A percentile compares a stretch with the other conserved stretches of the same genome.
These are phyloP conservation scores for Nomada lathburiana DNA, from an alignment of 2,888 invertebrate species.

Conservation along the genomic window DNA sequence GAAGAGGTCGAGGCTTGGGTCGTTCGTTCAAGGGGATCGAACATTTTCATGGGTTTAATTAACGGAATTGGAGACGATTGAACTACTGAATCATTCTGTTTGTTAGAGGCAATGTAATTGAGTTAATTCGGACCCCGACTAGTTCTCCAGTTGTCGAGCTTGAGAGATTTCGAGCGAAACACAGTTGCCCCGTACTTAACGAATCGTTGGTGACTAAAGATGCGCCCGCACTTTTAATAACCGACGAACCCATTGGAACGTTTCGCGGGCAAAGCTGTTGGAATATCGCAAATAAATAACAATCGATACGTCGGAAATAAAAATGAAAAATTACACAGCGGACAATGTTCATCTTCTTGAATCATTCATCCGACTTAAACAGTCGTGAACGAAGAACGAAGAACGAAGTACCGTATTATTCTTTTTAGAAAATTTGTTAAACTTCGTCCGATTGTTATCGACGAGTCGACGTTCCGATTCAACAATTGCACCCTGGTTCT, in stretches of 20 bases:
- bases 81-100: not conserved
- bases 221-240: too few relatives aligned
- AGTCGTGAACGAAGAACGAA: not conserved
- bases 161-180: not conserved
- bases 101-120: not conserved
- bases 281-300: too few relatives aligned
- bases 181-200: not conserved
- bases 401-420: too few relatives aligned
- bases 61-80: not conserved
- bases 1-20: not conserved
- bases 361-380: not conserved
- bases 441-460: not conserved
- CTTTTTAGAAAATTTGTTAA: not conserved
- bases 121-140: not conserved
- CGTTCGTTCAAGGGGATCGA: not conserved
- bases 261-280: too few relatives aligned
- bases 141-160: not conserved
- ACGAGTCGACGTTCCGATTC: conserved; percentile 5
- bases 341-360: not conserved
- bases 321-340: too few relatives aligned
- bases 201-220: not conserved
- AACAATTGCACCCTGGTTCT: not conserved
- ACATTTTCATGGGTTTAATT: not conserved
- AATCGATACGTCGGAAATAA: too few relatives aligned
- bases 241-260: too few relatives aligned